A percentile compares a stretch with the other conserved stretches of the same genome.
These are phyloP conservation scores for Lithophane semibrunnea DNA, from an alignment of 2,888 invertebrate species.

Conservation along the genomic window DNA sequence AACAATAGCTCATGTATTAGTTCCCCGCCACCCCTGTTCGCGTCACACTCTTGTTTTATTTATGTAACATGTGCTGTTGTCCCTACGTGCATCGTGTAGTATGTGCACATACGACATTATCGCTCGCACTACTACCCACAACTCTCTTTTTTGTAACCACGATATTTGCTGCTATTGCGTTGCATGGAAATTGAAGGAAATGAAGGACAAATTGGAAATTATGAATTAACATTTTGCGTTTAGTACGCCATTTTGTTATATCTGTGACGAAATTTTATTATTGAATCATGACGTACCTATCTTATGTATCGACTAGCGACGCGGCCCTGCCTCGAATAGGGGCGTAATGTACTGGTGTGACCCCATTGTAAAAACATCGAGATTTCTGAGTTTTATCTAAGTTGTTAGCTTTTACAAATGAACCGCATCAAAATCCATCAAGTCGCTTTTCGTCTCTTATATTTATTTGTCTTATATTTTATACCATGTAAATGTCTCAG, in stretches of 20 bases:
- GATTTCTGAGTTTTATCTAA: too few species aligned
- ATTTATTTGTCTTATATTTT: too few species aligned
- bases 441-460: too few species aligned
- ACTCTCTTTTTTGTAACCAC: conserved; percentile 27
- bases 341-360: too few species aligned
- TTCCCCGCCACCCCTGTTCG: conserved; percentile 48
- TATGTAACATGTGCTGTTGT: conserved; percentile 52
- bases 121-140: conserved; percentile 22
- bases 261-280: too few species aligned
- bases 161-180: conserved; percentile 3
- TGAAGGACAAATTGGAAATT: background rate
- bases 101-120: conserved; percentile 16
- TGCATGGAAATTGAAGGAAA: conserved; percentile 5
- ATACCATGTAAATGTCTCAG: too few species aligned
- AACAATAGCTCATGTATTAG: conserved; percentile 32
- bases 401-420: too few species aligned
- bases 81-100: background rate
- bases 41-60: conserved; percentile 53
- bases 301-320: background rate
- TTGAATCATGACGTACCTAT: background rate
- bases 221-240: background rate
- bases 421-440: too few species aligned
- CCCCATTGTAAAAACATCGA: too few species aligned
- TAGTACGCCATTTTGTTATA: background rate
- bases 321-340: too few species aligned